Base-by-base conservation (phyloP, 1,140 invertebrate species). In the Zelostemma sp. region DNA sequence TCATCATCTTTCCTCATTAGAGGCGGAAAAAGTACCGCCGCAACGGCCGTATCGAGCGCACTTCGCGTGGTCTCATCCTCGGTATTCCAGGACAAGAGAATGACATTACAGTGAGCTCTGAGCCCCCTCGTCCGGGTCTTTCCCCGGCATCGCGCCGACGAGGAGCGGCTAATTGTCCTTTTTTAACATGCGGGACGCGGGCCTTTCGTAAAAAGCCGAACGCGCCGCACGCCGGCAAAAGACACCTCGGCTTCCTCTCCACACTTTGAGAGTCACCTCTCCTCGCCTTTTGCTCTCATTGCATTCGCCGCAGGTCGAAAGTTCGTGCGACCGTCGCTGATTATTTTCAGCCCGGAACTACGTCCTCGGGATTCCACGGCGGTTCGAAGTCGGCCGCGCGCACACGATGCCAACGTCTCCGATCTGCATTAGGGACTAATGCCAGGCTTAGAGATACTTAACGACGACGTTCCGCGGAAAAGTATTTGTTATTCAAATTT, bases 321-420 rank as follows among this genome's bases (percentile, higher is more conserved):
- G 79, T 82, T 83, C 80, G 76, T 76, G 77, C 80, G 77, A 80
- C 79, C 68, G 67, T 69, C 59, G 61, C 72, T 70, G 74, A 80
- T 80, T 83, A 83, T 83, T 83, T 83, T 80, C 74, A 80, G 79
- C 74, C 77, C 80, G 80, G 81, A 82, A 83, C 73, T 68, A 75
- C 72, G 68, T 74, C 72, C 72, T 75, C 67, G 70, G 56, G 70
- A 77, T 77, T 77, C 70, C 73, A 55, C 51, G 58, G 62, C 57
- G 55, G 56, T 46, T 53, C 62, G 62, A 53, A 49, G 55, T 46
- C 57, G 33, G 43, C 48, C 46, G 21, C 25, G 40, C 45, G 59
- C 57, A 66, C 56, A 45, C 18, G 35, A 28, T 31, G 54, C 53
- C 18, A 6, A 14, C 48, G 43, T 40, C 53, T 46, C 35, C 51